Percentiles rank a stretch among this genome's conserved stretches.
Conservation (phyloP, 2,113 vertebrate genomes). For the Lepidothrix coronata region DNA sequence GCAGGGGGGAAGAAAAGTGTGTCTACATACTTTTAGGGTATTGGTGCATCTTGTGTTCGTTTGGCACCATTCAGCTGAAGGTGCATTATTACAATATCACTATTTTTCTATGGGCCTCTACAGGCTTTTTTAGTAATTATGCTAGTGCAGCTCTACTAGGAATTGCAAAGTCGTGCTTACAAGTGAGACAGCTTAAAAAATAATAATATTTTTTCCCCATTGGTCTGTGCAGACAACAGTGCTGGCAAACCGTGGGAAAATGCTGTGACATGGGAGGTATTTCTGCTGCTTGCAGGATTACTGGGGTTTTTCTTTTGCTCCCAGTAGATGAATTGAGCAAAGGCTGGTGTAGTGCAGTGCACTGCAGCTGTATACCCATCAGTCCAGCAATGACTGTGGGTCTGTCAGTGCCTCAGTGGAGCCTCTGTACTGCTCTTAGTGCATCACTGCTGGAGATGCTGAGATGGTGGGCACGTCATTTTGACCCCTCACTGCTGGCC, state of each 20-base stretch:
- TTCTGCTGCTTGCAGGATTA: not conserved
- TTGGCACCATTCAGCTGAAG: not conserved
- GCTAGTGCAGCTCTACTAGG: not conserved
- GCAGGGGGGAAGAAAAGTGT: not conserved
- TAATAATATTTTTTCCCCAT: not conserved
- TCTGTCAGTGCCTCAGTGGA: not conserved
- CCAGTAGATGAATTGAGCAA: rapidly evolving
- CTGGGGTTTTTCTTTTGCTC: not conserved
- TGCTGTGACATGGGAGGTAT: not conserved
- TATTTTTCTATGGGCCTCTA: not conserved
- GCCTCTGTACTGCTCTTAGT: not conserved
- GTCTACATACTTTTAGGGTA: not conserved
- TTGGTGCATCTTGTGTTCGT: rapidly evolving
- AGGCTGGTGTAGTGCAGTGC: not conserved
- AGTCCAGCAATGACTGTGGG: not conserved
- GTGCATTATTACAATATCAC: not conserved
- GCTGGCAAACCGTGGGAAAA: not conserved
- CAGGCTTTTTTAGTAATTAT: not conserved
- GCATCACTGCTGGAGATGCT: not conserved
- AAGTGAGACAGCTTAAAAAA: not conserved
- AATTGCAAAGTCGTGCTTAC: not conserved
- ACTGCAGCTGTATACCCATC: not conserved
- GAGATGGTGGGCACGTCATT: rapidly evolving
- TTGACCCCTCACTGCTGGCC: not conserved
- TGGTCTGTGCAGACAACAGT: not conserved